Conservation (phyloP, 2,888 invertebrate species). For the Mythimna pallens region DNA sequence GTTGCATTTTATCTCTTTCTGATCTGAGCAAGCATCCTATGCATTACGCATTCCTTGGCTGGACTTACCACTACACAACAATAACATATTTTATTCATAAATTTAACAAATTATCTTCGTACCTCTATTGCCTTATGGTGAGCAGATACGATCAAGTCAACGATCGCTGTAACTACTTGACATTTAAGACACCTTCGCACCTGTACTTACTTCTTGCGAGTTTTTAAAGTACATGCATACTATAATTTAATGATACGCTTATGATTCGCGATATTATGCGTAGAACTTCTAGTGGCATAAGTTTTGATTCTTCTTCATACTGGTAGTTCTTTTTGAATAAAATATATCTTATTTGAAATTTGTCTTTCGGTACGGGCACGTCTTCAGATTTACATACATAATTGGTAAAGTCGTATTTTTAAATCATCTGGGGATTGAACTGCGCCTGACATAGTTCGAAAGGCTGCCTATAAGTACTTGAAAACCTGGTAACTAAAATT, state of each 20-base stretch:
- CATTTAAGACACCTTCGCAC: slow-evolving; percentile 56
- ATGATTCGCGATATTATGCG: slow-evolving; percentile 12
- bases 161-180: slow-evolving; percentile 47
- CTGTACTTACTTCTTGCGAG: slow-evolving; percentile 38
- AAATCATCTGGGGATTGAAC: neutral
- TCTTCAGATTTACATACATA: slow-evolving; percentile 4
- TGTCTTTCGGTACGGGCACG: slow-evolving; percentile 8
- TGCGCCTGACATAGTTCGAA: neutral
- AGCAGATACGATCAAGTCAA: slow-evolving; percentile 45
- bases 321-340: neutral
- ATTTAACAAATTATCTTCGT: slow-evolving; percentile 8
- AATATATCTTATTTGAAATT: neutral
- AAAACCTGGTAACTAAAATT: neutral
- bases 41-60: neutral
- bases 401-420: neutral
- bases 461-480: neutral
- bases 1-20: no score
- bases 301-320: neutral
- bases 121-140: slow-evolving; percentile 18
- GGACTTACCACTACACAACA: neutral
- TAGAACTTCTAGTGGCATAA: slow-evolving; percentile 5
- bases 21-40: neutral
- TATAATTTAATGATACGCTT: slow-evolving; percentile 28
- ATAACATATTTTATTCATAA: neutral
- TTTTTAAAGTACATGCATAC: slow-evolving; percentile 28